Base-by-base conservation (phyloP, 2,113 vertebrate genomes). In the Nettapus auritus region DNA sequence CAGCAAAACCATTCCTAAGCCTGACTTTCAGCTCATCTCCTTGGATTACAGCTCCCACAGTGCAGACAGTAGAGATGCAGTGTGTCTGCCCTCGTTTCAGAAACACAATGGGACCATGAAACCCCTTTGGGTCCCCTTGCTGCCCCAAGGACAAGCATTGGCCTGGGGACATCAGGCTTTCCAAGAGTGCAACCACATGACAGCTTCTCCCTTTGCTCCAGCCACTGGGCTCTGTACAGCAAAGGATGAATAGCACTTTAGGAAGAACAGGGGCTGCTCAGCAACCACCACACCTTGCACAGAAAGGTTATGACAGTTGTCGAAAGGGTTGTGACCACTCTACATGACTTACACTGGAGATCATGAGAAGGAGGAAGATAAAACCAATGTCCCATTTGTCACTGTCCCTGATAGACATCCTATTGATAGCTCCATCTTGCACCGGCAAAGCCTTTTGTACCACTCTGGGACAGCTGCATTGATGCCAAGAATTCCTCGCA, bases 361-460 rank as follows among this genome's bases (percentile, higher is more conserved):
- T 83, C 85, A 23, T 31, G 63, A 88, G 53, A 53, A 3, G 12
- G n/a, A 63, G 36, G 31, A 77, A 93, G 95, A 81, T 90, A 94
- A 95, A 76, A 66, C 15, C 86, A 62, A 52, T 2, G 0, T 59
- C 76, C 91, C 93, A 96, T 97, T 93, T 96, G 95, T 93, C 92
- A 84, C 90, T 86, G 88, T 55, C 53, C 50, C 82, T 92, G 94
- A 95, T 92, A 97, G 95, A 94, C 79, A 84, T 87, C 90, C 95
- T 96, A 95, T 96, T 97, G 97, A 97, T 96, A 94, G 96, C 69
- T 94, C 85, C 94, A 90, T 93, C 93, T 73, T 89, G 80, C 91
- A 36, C 62, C 95, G 94, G 95, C 92, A 93, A 93, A 92, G 91
- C 86, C 75, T 88, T 96, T 93, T 93, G 93, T 94, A 94, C 97